Base-by-base conservation (phyloP, 2,888 invertebrate genomes). In the Thera obeliscata region DNA sequence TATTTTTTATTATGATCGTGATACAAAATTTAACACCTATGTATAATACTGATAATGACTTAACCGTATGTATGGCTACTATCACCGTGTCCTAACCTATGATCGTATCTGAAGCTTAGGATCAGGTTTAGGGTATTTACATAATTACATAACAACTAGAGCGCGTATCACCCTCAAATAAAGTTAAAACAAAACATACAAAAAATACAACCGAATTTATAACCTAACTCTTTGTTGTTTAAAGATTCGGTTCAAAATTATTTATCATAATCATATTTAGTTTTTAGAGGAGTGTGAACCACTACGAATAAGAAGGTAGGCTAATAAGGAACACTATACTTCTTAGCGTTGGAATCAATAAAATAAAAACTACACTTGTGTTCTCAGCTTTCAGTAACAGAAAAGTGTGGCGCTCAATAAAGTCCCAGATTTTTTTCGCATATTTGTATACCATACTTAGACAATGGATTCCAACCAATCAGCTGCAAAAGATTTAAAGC, bases 41-140 rank as follows among this genome's bases (percentile, higher is more conserved):
- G 2, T 9, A 9, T 63, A 62, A 67, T 67, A 67, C 55, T 85
- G 84, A 85, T 86, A 85, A 83, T 84, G 78, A 83, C 86, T 87
- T 87, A 87, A 78, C 75, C 76, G 84, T 74, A 71, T 55, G 70
- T 71, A 75, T 64, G 89, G 87, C 90, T 92, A 91, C 86, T 92
- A 92, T 93, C 93, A 92, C 93, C 87, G 87, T 88, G 85, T 86
- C 82, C 87, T 92, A 91, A 87, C 89, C 91, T 92, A 91, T 88
- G 89, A 90, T 88, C 68, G 69, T 87, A 81, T 73, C 84, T 77
- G 82, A 90, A 93, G 90, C 91, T 85, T 85, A 85, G 75, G 77
- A 73, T 81, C 68, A 71, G 72, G 75, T 76, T 75, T 74, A 76
- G 82, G 80, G 73, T 91, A 91, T 91, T 84, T 92, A 91, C 91